Base-by-base conservation (phyloP, 2,113 vertebrate species). In the Actenoides lindsayi region DNA sequence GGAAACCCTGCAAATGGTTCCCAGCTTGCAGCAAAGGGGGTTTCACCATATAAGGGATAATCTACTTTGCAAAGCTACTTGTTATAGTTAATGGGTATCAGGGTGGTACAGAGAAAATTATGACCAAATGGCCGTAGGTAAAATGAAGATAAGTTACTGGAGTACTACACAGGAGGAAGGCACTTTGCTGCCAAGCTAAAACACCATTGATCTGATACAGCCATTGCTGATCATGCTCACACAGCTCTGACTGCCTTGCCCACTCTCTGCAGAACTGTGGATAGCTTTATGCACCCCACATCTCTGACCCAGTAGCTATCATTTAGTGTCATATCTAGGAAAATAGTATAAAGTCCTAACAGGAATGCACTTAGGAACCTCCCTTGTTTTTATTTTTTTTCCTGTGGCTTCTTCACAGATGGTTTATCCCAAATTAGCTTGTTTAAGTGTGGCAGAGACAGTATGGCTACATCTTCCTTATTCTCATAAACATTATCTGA, bases 401-500 rank as follows among this genome's bases (percentile, higher is more conserved):
- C 25, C 71, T 80, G 50, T 69, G 53, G 31, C 7, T 12, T 20
- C 23, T 74, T 93, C 87, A 69, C 69, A 79, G n/a, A 33, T 39
- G 2, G 91, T 94, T 95, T 92, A 87, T 62, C 60, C 56, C 35
- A 75, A 63, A 94, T 74, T 90, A 92, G 71, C 39, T 69, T 64
- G 13, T 70, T 93, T 88, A 85, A 74, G 64, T n/a, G 35, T 67
- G 51, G 42, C 35, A 56, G 39, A 50, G 70, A 42, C 33, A 73
- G 60, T 21, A 48, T 0, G 1, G 30, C 33, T 88, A 56, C 39
- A 48, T 81, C 46, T 90, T 81, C 92, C 44, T 89, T 80, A 57
- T 82, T 73, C 41, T 85, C 73, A 63, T 41, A 79, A 96, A 54
- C 9, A 17, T 87, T 65, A 68, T 78, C 57, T 76, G 64, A 87